phyloP scores from a whole-genome alignment of 2,113 vertebrate genomes.

The Oreocharis arfaki region DNA sequence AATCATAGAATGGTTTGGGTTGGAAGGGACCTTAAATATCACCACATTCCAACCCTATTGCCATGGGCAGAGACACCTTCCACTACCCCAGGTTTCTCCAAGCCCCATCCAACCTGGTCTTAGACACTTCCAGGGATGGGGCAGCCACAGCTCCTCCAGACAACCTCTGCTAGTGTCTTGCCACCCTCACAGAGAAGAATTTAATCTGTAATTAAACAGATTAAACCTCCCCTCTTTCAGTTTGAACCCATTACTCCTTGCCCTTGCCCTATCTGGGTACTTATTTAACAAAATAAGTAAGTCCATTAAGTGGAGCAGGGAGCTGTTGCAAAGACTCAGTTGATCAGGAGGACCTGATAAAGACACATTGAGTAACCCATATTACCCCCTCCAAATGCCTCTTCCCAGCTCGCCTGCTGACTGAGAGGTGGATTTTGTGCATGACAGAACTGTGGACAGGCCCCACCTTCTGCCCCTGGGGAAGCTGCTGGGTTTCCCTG shows the following conservation, averaged over 20 bases:
- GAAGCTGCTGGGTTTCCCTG: slow-evolving; percentile 24
- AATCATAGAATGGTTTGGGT: neutral
- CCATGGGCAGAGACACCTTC: neutral
- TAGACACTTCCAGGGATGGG: neutral
- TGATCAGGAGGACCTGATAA: neutral
- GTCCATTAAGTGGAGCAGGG: slow-evolving; percentile 10
- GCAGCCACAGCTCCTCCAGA: neutral
- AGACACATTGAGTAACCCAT: neutral
- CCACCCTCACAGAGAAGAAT: neutral
- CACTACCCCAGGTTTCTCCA: neutral
- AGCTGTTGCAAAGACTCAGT: neutral
- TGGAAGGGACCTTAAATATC: neutral
- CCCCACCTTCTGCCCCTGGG: slow-evolving; percentile 6
- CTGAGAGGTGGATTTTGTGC: neutral
- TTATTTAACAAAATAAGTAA: slow-evolving; percentile 22
- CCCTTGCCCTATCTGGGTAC: neutral
- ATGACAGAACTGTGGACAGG: neutral
- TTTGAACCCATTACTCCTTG: neutral
- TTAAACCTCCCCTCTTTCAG: neutral
- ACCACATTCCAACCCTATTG: neutral
- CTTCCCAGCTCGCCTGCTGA: neutral
- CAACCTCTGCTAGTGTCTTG: accelerated
- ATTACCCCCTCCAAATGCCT: neutral
- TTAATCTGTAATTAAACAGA: accelerated
- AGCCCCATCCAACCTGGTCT: neutral